Evolutionary conservation across 2,888 invertebrate species (phyloP).

Genomic region (Crossocerus cetratus): DNA sequence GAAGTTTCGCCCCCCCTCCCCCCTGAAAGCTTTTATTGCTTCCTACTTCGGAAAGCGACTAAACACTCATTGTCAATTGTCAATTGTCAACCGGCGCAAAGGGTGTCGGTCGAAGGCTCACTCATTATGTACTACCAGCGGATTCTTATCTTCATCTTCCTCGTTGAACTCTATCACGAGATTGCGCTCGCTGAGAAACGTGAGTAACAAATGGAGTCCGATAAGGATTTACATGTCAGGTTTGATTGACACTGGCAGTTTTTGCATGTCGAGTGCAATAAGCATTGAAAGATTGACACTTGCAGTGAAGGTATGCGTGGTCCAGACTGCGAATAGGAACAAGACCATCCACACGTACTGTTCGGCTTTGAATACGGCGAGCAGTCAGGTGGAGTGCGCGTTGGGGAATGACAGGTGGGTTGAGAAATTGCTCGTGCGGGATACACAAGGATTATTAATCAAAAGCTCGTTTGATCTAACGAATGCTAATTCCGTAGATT

Average conservation of each 20-base stretch:
- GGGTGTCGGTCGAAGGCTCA: not conserved
- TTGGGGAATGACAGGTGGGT: constrained; percentile 84
- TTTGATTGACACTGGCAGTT: too few species aligned
- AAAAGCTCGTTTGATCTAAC: not conserved
- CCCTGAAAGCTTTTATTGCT: not conserved
- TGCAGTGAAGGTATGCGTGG: constrained; percentile 80
- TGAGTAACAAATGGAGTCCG: constrained; percentile 31
- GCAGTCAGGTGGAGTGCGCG: constrained; percentile 84
- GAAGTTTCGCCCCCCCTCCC: not conserved
- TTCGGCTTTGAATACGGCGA: constrained; percentile 71
- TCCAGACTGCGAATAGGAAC: constrained; percentile 82
- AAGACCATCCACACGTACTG: constrained; percentile 82
- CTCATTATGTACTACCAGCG: constrained; percentile 37
- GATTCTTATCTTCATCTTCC: constrained; percentile 1
- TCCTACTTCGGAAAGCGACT: not conserved
- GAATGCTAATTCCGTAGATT: constrained; percentile 78
- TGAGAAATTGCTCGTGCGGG: constrained; percentile 9
- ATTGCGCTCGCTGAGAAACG: constrained; percentile 28
- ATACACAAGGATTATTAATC: not conserved
- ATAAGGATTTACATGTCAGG: not conserved
- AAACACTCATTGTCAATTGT: not conserved
- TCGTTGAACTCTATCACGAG: constrained; percentile 16
- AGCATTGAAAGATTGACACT: not conserved
- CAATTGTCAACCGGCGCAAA: not conserved
- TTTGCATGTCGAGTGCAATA: not conserved